phyloP scores from a whole-genome alignment of 2,113 vertebrate genomes.

The Tragelaphus scriptus region DNA sequence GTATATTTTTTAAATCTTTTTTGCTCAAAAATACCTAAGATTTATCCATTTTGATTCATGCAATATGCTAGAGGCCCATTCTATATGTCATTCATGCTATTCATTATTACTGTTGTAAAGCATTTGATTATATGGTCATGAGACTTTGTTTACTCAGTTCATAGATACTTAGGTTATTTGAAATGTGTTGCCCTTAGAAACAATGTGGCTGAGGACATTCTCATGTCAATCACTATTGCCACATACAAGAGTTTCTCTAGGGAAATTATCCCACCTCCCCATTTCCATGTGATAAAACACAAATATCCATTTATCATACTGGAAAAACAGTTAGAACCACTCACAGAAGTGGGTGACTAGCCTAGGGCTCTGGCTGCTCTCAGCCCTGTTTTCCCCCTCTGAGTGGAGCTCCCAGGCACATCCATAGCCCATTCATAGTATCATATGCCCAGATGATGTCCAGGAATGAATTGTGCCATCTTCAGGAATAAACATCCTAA shows the following conservation, averaged over 20 bases:
- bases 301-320: neutral
- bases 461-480: neutral
- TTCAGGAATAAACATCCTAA: neutral
- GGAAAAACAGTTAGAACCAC: neutral
- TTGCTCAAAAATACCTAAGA: neutral
- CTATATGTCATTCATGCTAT: neutral
- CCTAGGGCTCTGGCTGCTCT: rapidly evolving
- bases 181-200: neutral
- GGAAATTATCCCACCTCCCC: neutral
- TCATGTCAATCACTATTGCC: neutral
- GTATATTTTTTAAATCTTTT: neutral
- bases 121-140: neutral
- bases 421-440: too few species aligned
- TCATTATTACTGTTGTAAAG: neutral
- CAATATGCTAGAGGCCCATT: neutral
- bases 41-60: neutral
- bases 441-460: too few species aligned
- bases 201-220: neutral
- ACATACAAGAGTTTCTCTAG: neutral
- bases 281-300: neutral
- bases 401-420: neutral
- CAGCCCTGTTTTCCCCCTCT: rapidly evolving
- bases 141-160: neutral
- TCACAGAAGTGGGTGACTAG: neutral
- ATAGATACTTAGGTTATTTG: neutral